A percentile compares a stretch with the other conserved stretches of the same genome.
These are phyloP conservation scores for Dasyurus viverrinus DNA, from an alignment of 2,113 vertebrate genomes.

Conservation along the genomic window DNA sequence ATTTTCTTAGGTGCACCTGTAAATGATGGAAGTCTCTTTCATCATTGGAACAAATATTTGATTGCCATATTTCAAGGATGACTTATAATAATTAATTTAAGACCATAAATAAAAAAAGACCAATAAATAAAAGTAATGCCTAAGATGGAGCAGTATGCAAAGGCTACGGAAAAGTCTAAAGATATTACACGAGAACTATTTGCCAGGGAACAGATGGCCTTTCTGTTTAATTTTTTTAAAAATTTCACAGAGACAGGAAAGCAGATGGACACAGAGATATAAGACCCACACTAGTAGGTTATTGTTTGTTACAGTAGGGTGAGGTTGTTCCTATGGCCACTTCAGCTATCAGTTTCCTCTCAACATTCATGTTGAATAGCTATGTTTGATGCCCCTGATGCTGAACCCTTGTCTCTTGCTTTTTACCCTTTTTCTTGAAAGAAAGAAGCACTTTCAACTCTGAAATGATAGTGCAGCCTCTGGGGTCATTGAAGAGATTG, in stretches of 20 bases:
- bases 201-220: conserved; percentile 16
- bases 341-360: conserved; percentile 35
- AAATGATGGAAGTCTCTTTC: neutral
- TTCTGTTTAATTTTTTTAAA: neutral
- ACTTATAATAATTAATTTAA: conserved; percentile 36
- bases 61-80: neutral
- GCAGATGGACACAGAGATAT: conserved; percentile 52
- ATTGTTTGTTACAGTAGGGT: conserved; percentile 22
- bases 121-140: neutral
- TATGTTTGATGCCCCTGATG: conserved; percentile 22
- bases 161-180: conserved; percentile 34
- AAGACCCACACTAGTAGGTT: neutral
- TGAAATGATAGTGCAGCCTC: neutral
- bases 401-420: conserved; percentile 32
- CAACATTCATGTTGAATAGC: neutral
- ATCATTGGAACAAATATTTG: neutral
- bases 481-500: conserved; percentile 6
- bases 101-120: conserved; percentile 4
- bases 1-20: conserved; percentile 20
- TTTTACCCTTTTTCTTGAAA: conserved; percentile 38
- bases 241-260: conserved; percentile 52
- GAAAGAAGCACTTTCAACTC: conserved; percentile 11
- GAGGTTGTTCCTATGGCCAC: neutral
- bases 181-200: neutral
- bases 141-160: conserved; percentile 10